A percentile compares a stretch with the other conserved stretches of the same genome.
Conservation (phyloP, 2,113 vertebrate species). For the Thermophis baileyi region DNA sequence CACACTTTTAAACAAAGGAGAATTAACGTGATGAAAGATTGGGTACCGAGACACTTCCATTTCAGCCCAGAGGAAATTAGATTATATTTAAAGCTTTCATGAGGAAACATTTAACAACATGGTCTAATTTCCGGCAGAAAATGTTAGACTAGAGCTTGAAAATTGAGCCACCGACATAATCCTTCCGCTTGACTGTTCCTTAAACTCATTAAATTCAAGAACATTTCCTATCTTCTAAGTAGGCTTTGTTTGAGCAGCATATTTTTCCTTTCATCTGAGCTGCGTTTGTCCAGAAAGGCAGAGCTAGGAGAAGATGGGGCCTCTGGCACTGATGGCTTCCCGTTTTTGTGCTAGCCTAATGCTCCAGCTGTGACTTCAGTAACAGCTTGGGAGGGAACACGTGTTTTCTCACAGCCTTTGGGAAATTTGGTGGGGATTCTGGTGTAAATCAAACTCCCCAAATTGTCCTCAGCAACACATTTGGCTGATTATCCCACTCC, state of each 20-base stretch:
- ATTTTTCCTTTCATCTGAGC: background rate
- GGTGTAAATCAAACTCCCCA: background rate
- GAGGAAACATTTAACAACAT: background rate
- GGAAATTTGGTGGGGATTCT: background rate
- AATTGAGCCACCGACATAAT: background rate
- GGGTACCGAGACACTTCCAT: background rate
- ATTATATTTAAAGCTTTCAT: background rate
- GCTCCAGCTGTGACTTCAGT: background rate
- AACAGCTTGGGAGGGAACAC: too few relatives aligned
- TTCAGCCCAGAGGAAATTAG: background rate
- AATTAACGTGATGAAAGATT: background rate
- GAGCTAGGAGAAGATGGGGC: background rate
- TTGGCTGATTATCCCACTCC: background rate
- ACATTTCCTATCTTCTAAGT: background rate
- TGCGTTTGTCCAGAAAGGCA: background rate
- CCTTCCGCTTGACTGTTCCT: background rate
- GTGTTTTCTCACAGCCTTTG: background rate
- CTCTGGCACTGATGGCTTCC: background rate
- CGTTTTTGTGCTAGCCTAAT: background rate
- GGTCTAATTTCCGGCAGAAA: background rate
- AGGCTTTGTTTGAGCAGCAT: background rate
- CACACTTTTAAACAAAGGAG: background rate
- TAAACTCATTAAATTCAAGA: background rate
- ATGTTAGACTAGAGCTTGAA: background rate
- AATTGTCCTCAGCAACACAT: background rate